Evolutionary conservation across 2,888 invertebrate species (phyloP), one percentile per base, ranked within the genome.

Genomic region (Ophion obscuratus): DNA sequence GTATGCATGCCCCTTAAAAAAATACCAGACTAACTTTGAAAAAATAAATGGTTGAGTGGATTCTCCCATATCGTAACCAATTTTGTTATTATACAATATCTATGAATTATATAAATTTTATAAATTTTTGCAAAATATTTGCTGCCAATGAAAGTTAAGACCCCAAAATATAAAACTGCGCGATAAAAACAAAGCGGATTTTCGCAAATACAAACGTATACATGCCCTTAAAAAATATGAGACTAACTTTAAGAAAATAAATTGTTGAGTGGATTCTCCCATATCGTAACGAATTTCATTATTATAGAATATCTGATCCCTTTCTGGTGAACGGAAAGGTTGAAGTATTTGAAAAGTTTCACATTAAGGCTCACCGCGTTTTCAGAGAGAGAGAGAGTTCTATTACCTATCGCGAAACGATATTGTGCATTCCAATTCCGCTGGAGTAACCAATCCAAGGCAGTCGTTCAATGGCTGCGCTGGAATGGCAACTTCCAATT

Each of bases 381-480:
- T 70, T 53, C 10, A 0, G 53, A 27, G 53, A 31, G 24, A 0
- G 53, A 27, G 53, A 31, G 24, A 70, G 24, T 47, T 70, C 9
- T 53, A 53, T 70, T 70, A 17, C 17, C 17, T 17, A 53, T 53
- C 27, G 53, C 17, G 27, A 53, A 24, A 70, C 53, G 27, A 70
- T 70, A 44, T 70, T n/a, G 47, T 27, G 53, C 53, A 53, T 70
- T 27, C 17, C 27, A 70, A 53, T 53, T 70, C 53, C 70, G 10
- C 2, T 53, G 10, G 53, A 47, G 53, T 53, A 70, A 31, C 53
- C 70, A 27, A 70, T 70, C 70, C n/a, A 40, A 68, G 68, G 31
- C 70, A 53, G 53, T 9, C 36, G 11, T 47, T 24, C 47, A 68
- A 68, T 44, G 1, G 44, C 44, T 47, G 24, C 24, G 10, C 20